Evolutionary conservation across 2,113 vertebrate genomes (phyloP).

Genomic region (Sylvilagus bachmani): DNA sequence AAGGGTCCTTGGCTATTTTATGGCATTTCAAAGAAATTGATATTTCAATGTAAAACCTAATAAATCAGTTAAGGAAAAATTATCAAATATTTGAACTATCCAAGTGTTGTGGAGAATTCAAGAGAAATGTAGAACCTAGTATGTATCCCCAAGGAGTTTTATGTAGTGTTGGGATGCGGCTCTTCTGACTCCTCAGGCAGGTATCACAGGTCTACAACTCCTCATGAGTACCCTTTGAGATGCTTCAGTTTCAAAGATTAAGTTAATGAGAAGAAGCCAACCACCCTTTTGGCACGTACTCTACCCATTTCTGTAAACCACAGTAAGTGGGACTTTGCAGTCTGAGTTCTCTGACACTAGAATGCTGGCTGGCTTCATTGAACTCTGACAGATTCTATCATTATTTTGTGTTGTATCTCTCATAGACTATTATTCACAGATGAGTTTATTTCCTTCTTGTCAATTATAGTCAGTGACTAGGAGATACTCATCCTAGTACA

Average conservation of each 20-base stretch:
- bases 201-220: background rate
- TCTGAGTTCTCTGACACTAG: background rate
- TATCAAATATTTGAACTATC: background rate
- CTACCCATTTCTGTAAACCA: background rate
- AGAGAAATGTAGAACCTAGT: background rate
- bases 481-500: background rate
- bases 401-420: background rate
- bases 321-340: background rate
- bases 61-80: background rate
- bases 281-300: background rate
- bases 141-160: background rate
- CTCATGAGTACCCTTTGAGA: background rate
- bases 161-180: background rate
- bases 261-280: background rate
- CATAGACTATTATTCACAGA: background rate
- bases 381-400: background rate
- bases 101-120: background rate
- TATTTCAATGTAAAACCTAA: background rate
- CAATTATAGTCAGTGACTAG: background rate
- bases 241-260: background rate
- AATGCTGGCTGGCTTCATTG: background rate
- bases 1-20: conserved; percentile 31
- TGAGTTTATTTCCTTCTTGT: background rate
- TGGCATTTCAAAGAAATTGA: conserved; percentile 9
- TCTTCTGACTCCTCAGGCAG: background rate